A percentile compares a stretch with the other conserved stretches of the same genome.
Conservation (phyloP, 2,888 invertebrate genomes). For the Petrolisthes cinctipes region DNA sequence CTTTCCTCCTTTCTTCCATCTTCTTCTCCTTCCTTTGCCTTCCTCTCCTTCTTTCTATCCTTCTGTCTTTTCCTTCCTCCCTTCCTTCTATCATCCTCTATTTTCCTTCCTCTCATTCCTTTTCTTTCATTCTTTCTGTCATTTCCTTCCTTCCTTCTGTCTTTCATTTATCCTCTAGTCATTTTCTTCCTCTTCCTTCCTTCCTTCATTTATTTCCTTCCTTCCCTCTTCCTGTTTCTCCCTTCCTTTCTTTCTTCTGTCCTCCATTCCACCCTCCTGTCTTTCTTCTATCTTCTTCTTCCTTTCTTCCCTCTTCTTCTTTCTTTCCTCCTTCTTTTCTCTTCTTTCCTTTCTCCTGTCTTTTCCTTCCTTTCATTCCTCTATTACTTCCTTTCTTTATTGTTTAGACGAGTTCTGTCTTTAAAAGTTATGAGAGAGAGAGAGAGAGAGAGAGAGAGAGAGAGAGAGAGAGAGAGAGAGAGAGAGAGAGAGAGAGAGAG, state of each 20-base stretch:
- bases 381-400: background rate
- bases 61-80: background rate
- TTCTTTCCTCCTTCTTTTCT: no score
- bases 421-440: no score
- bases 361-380: background rate
- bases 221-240: slow-evolving; percentile 5
- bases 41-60: background rate
- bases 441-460: no score
- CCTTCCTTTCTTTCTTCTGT: no score
- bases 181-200: background rate
- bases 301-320: background rate
- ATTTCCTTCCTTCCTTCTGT: background rate
- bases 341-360: no score
- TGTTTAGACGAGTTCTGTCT: no score
- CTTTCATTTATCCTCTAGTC: background rate
- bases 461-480: no score
- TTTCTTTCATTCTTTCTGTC: background rate
- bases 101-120: background rate
- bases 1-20: slow-evolving; percentile 20
- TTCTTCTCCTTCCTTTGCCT: background rate
- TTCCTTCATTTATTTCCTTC: slow-evolving; percentile 25
- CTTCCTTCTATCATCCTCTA: background rate
- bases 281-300: slow-evolving; percentile 4
- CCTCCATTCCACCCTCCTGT: background rate
- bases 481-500: no score